Base-by-base conservation (phyloP, 2,888 invertebrate species). In the Lochmaea capreae region DNA sequence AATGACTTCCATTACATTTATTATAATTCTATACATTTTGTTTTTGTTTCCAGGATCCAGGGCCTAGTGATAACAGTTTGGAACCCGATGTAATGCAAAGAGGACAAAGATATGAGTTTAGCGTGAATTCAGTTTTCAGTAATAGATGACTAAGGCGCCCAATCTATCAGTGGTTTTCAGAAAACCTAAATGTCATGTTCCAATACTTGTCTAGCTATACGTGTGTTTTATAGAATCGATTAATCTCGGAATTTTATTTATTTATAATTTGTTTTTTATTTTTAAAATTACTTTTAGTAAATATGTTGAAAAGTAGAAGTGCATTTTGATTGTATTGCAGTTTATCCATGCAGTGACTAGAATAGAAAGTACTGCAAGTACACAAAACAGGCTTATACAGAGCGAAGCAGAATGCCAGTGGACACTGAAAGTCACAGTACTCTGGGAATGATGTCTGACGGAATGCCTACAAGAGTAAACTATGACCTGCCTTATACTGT, bases 101-200 rank as follows among this genome's bases (percentile, higher is more conserved):
- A 61, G 78, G 78, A 76, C 82, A 81, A 77, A 83, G 81, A 73
- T 79, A 74, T 77, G 78, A 80, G 75, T 78, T 76, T 66, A 79
- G 77, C 63, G 75, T 76, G 43, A 79, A 79, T 72, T 76, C 81
- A 16, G 77, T 73, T 33, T 72, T 54, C 16, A 68, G 67, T 75
- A 78, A 77, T 66, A 84, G 84, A 82, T 84, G 84, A 84, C 84
- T 82, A 84, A 80, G 80, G 83, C 77, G 79, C 79, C 81, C 77
- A 68, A 72, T 14, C 18, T 59, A 14, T 54, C 39, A 42, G 68
- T 33, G 69, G 67, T 65, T 65, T 61, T 46, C 58, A 10, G 43
- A 57, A 67, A 58, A 67, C 16, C 39, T 75, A 74, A 72, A 73
- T 71, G 76, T 72, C 71, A 74, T 77, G 74, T 75, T 77, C 49